Evolutionary conservation across 1,140 invertebrate genomes (phyloP).

Genomic region (Kradibia gibbosae): DNA sequence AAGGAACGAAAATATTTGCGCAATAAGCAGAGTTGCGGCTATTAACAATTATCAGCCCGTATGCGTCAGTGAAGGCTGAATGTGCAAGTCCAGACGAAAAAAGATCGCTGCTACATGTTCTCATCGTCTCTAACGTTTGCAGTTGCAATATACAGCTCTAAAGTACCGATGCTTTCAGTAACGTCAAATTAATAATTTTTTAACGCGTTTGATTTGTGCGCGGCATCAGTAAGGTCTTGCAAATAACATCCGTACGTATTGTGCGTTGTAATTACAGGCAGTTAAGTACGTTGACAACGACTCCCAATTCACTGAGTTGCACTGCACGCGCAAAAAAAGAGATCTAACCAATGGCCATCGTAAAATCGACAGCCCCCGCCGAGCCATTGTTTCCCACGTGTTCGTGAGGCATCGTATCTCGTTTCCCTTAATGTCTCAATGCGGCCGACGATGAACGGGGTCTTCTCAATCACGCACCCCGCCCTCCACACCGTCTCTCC

Average conservation of each 20-base stretch:
- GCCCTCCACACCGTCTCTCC: neutral
- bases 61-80: neutral
- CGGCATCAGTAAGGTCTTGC: too few relatives aligned
- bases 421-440: conserved; percentile 38
- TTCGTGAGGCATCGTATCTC: neutral
- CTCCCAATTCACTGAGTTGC: too few relatives aligned
- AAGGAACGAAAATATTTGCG: conserved; percentile 13
- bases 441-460: neutral
- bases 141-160: neutral
- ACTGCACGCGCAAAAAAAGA: neutral
- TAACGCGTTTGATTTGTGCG: too few relatives aligned
- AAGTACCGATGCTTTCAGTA: too few relatives aligned
- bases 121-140: conserved; percentile 43
- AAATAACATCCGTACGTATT: too few relatives aligned
- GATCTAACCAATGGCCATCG: neutral
- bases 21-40: conserved; percentile 8
- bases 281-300: too few relatives aligned
- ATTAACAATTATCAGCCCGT: neutral
- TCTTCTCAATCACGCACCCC: neutral
- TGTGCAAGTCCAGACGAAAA: conserved; percentile 28
- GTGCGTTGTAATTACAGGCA: too few relatives aligned
- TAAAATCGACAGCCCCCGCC: neutral
- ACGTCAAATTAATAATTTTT: too few relatives aligned
- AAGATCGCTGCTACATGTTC: conserved; percentile 38
- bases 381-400: neutral